Evolutionary conservation across 2,797 vertebrate genomes (phyloP).

Genomic region (Ctenosaura bakeri): DNA sequence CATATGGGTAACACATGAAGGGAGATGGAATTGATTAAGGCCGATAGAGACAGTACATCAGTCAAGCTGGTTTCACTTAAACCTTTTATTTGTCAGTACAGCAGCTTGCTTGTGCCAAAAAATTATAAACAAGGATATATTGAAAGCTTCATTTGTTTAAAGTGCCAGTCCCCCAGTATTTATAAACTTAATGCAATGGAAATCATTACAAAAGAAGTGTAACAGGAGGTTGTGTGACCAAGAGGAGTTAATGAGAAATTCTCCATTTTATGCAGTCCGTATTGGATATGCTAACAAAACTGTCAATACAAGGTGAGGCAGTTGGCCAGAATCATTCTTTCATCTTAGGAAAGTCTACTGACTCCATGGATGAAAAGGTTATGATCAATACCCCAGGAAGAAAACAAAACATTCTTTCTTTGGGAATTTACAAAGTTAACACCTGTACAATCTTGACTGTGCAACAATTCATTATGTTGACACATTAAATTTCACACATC

Average conservation of each 20-base stretch:
- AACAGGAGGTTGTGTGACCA: not conserved
- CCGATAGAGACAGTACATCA: not conserved
- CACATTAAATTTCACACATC: not conserved
- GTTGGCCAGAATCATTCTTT: slow-evolving; percentile 16
- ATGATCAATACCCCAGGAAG: not conserved
- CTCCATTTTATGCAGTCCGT: not conserved
- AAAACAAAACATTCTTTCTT: not conserved
- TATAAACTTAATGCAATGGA: slow-evolving; percentile 1
- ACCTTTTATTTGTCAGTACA: not conserved
- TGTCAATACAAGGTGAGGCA: slow-evolving; percentile 13
- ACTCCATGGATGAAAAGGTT: not conserved
- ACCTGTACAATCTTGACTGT: not conserved
- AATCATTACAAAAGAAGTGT: slow-evolving; percentile 2
- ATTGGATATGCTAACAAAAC: slow-evolving; percentile 3
- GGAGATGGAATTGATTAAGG: not conserved
- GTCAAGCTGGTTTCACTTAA: not conserved
- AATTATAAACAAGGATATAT: not conserved
- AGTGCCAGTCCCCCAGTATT: not conserved
- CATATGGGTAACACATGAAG: too few relatives aligned
- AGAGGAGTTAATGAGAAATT: slow-evolving; percentile 2
- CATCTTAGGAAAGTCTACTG: slow-evolving; percentile 23
- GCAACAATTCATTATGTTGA: not conserved
- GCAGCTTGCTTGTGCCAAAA: not conserved
- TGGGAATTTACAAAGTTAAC: not conserved
- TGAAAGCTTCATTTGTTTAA: not conserved